Evolutionary conservation across 2,797 vertebrate genomes (phyloP), one percentile per base, ranked within the genome.

Genomic region (Semotilus atromaculatus): DNA sequence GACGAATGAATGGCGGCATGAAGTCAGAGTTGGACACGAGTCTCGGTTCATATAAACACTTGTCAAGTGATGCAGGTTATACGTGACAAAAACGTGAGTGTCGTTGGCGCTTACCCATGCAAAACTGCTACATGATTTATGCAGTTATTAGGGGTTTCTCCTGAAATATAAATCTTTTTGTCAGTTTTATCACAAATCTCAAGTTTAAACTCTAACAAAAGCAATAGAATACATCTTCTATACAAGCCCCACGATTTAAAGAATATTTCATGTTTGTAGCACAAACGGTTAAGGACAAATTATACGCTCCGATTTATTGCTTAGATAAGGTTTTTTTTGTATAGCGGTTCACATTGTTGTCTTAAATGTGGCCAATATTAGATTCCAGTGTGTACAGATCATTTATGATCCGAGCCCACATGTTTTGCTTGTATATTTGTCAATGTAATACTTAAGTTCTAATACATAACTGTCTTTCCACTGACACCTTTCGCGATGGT

Each of bases 11-110:
- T 53, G 18, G 77, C 26, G 19, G 45, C 8, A 36, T 23, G 7
- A 72, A 7, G 11, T 7, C 83, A 43, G 64, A 51, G 51, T 78
- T 55, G 70, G 48, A 72, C 83, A 75, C 68, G 10, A 83, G 62
- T 53, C 62, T 19, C 19, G 29, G 34, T 29, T 80, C 21, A 6
- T n/a, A n/a, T 70, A 53, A 81, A 70, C 74, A 55, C 55, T 18
- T 23, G 53, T 60, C 55, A 60, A 48, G 23, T 18, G 1, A 16
- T 3, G 5, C 26, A 23, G 48, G n/a, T 60, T 23, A 58, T 43
- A 14, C 36, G 18, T 21, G 19, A 26, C 7, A 23, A 79, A 60
- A 78, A 43, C 3, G 18, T 31, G 58, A 45, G 1, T 23, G 36
- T 23, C 9, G 40, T 8, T 9, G 19, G 19, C 7, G 53, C 14